These are phyloP conservation scores for Astatotilapia flaviijosephi DNA, from an alignment of 2,113 vertebrate species.

Conservation along the genomic window DNA sequence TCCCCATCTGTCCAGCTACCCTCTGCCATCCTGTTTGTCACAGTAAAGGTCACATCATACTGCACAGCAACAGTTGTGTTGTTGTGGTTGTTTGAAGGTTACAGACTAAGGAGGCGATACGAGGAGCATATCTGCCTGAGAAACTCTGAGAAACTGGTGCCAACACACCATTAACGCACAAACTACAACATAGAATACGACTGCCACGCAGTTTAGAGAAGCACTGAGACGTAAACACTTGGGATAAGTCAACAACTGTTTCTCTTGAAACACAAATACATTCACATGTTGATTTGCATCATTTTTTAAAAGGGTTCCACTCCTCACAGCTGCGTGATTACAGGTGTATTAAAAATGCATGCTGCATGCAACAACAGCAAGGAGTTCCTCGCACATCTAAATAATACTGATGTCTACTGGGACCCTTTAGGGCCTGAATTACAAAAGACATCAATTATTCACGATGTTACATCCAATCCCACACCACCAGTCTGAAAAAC, in stretches of 20 bases:
- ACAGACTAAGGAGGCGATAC: background rate
- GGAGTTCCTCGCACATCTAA: conserved; percentile 52
- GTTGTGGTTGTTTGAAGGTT: conserved; percentile 35
- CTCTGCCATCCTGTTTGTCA: conserved; percentile 41
- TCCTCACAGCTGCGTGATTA: conserved; percentile 31
- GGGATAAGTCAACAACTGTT: background rate
- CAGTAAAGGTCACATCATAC: conserved; percentile 50
- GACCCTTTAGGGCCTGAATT: conserved; percentile 45
- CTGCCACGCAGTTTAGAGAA: background rate
- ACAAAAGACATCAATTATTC: conserved; percentile 73
- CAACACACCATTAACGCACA: background rate
- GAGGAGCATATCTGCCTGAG: background rate
- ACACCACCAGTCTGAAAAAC: conserved; percentile 39
- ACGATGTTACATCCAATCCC: conserved; percentile 38
- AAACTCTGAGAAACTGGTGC: background rate
- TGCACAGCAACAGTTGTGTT: background rate
- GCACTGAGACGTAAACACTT: background rate
- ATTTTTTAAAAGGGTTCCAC: background rate
- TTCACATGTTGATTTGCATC: background rate
- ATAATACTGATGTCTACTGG: conserved; percentile 58
- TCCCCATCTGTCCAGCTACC: conserved; percentile 39
- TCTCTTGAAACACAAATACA: background rate
- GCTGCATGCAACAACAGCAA: conserved; percentile 43
- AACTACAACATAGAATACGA: background rate
- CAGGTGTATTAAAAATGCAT: conserved; percentile 59